Percentiles rank a stretch among this genome's conserved stretches.
Evolutionary conservation across 2,797 vertebrate genomes (phyloP).

Genomic region (Hydrolagus colliei): DNA sequence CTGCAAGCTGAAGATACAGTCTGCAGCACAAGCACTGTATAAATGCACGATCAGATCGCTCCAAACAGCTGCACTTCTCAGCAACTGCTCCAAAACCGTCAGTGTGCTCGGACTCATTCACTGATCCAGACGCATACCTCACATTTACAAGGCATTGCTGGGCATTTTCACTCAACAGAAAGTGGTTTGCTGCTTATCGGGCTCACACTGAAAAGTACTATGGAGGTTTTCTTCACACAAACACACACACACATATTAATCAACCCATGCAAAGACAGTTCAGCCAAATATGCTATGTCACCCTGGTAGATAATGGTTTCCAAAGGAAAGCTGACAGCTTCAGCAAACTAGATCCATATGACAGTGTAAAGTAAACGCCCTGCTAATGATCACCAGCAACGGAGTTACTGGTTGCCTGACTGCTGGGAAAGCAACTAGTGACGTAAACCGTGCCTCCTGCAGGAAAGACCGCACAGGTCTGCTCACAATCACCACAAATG

Average conservation of each 20-base stretch:
- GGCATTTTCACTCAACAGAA: neutral
- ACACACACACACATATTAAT: too few species aligned
- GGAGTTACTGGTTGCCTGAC: too few species aligned
- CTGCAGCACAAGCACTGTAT: neutral
- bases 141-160: neutral
- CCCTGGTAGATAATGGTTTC: neutral
- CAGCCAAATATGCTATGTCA: neutral
- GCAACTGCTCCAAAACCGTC: neutral
- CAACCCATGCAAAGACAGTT: neutral
- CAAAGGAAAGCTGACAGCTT: neutral
- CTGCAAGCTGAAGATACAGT: neutral
- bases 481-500: too few species aligned
- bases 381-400: neutral
- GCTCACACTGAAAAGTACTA: neutral
- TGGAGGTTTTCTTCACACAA: neutral
- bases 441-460: too few species aligned
- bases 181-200: neutral
- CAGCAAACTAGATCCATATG: neutral
- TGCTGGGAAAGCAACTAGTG: too few species aligned
- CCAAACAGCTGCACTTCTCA: neutral
- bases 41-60: slow-evolving; percentile 2
- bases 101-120: neutral
- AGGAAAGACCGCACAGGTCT: too few species aligned
- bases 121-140: neutral
- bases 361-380: neutral